These are phyloP conservation scores for Oncopodura yosiiana DNA, from an alignment of 1,140 invertebrate genomes.

Conservation along the genomic window DNA sequence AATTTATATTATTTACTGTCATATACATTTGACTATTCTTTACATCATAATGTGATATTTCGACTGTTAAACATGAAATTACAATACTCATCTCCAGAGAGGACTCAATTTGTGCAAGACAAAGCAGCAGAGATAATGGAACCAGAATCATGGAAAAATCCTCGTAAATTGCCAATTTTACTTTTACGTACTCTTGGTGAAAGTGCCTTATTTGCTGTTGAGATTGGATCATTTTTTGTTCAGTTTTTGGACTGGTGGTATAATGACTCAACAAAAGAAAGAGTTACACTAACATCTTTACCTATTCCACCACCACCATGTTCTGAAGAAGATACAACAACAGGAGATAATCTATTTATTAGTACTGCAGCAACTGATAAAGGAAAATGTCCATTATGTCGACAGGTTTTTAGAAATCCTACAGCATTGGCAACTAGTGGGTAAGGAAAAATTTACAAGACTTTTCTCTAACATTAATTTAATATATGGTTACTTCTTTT, in stretches of 20 bases:
- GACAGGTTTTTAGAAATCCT: conserved; percentile 13
- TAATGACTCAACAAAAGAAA: conserved; percentile 8
- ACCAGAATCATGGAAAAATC: conserved; percentile 8
- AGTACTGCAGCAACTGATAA: background rate
- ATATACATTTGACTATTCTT: conserved; percentile 14
- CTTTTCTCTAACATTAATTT: background rate
- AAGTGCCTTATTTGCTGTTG: conserved; percentile 14
- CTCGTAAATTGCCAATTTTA: conserved; percentile 2
- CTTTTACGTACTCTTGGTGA: conserved; percentile 16
- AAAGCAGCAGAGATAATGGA: conserved; percentile 14
- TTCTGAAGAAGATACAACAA: background rate
- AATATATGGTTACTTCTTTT: background rate
- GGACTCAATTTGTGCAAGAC: conserved; percentile 6
- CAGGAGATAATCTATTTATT: background rate
- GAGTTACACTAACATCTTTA: conserved; percentile 3
- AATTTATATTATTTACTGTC: conserved; percentile 8
- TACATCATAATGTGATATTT: conserved; percentile 15
- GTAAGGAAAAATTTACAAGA: background rate
- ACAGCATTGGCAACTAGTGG: conserved; percentile 23
- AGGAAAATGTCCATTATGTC: conserved; percentile 21
- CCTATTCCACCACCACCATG: conserved; percentile 17
- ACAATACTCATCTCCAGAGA: conserved; percentile 9
- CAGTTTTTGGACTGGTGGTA: conserved; percentile 27
- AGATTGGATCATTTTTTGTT: conserved; percentile 28
- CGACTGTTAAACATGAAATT: conserved; percentile 15